Conservation (phyloP, 2,888 invertebrate genomes). For the Noctua pronuba region DNA sequence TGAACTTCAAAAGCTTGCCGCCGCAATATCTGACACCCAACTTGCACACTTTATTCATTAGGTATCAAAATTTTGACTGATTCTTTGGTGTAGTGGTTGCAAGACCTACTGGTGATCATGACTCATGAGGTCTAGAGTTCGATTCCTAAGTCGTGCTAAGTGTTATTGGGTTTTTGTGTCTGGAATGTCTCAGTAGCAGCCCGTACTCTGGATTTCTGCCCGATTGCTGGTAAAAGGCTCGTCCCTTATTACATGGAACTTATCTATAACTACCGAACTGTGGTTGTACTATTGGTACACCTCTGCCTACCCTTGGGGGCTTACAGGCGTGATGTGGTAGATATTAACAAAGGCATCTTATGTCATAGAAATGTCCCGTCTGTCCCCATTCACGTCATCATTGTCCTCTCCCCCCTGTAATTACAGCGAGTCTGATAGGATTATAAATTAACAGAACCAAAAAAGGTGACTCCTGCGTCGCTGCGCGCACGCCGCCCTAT, state of each 20-base stretch:
- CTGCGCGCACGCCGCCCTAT: conserved; percentile 74
- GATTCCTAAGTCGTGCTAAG: neutral
- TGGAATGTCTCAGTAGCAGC: neutral
- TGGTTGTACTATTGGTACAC: neutral
- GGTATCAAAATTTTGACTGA: neutral
- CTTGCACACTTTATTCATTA: neutral
- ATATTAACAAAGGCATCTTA: conserved; percentile 8
- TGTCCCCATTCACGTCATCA: conserved; percentile 23
- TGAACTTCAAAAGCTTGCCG: conserved; percentile 18
- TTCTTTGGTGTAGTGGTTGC: neutral
- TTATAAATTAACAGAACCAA: conserved; percentile 78
- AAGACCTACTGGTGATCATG: neutral
- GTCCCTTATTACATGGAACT: neutral
- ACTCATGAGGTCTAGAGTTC: neutral
- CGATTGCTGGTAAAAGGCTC: neutral
- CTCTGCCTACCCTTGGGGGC: neutral
- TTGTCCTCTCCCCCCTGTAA: conserved; percentile 42
- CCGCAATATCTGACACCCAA: neutral
- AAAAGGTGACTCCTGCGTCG: conserved; percentile 66
- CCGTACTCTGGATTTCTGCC: too few relatives aligned
- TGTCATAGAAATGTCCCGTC: conserved; percentile 19
- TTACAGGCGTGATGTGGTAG: neutral
- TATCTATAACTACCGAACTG: neutral
- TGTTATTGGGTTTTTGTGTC: neutral
- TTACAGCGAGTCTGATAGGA: conserved; percentile 56